Evolutionary conservation across 2,113 vertebrate species (phyloP).

Genomic region (Rhabdornis inornatus): DNA sequence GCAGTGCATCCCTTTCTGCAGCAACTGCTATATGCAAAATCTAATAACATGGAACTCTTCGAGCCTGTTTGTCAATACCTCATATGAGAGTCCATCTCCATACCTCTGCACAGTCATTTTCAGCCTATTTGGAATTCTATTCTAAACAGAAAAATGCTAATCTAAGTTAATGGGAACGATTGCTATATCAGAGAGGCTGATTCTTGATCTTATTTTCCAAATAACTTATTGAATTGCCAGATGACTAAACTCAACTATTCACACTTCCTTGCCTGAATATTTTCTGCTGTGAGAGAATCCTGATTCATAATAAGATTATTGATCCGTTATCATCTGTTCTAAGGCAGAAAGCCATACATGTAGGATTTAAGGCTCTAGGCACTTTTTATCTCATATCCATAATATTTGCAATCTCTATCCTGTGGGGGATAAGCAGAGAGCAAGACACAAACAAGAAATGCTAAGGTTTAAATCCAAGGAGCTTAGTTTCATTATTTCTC

Average conservation of each 20-base stretch:
- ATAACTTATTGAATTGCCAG: conserved; percentile 38
- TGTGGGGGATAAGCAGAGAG: not conserved
- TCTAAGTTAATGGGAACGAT: conserved; percentile 38
- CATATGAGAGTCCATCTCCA: conserved; percentile 3
- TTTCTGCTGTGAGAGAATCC: conserved; percentile 1
- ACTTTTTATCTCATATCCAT: conserved; percentile 46
- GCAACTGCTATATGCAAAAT: conserved; percentile 25
- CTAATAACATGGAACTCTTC: conserved; percentile 11
- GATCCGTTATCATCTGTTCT: conserved; percentile 41
- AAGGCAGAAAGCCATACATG: not conserved
- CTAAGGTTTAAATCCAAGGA: not conserved
- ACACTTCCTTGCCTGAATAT: not conserved
- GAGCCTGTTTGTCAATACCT: conserved; percentile 42
- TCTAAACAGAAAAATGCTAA: conserved; percentile 62
- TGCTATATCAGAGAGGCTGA: not conserved
- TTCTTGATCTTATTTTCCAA: conserved; percentile 46
- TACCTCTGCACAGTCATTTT: conserved; percentile 38
- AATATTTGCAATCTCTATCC: conserved; percentile 20
- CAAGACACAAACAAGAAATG: conserved; percentile 27
- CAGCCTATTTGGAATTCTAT: conserved; percentile 24
- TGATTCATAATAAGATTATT: conserved; percentile 46
- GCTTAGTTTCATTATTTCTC: not conserved
- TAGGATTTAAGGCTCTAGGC: conserved; percentile 3
- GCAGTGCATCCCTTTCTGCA: not conserved
- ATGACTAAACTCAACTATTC: conserved; percentile 4